Base-by-base conservation (phyloP, 2,113 vertebrate genomes). In the Dasypus novemcinctus region DNA sequence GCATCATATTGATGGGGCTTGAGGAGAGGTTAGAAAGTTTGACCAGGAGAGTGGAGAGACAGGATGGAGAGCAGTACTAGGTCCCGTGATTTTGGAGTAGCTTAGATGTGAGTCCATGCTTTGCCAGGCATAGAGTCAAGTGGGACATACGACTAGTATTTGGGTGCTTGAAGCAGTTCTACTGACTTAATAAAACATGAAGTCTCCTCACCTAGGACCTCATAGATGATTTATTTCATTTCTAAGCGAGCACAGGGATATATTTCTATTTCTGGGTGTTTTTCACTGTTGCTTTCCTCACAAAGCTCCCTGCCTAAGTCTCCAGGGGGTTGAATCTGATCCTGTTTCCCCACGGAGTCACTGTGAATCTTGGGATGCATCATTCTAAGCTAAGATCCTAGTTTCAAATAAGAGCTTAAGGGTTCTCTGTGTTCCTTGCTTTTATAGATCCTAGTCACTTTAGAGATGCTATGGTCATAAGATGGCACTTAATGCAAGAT, bases 1-100 rank as follows among this genome's bases (percentile, higher is more conserved):
- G 2, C 18, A 0, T 7, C 14, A 12, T 27, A 0, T 31, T 36
- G 13, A 0, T 3, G 38, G 12, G 54, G n/a, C 12, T 4, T 3
- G 20, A 31, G 11, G 20, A 5, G 41, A 27, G 33, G 31, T 0
- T 1, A 14, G 66, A 11, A 9, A 17, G 4, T 5, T 9, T 64
- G 36, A 54, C 14, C 17, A 2, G 63, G 27, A 23, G 41, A 38
- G 10, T 21, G 8, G 20, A 63, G 15, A n/a, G 38, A 7, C 1
- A 1, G 33, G 38, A 1, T 31, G 23, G 33, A 33, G 33, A 25
- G 41, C 13, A 49, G 66, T 13, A 36, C 11, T 31, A 11, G 29
- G n/a, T 8, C 3, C 0, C 5, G 1, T 6, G n/a, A n/a, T 21
- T 14, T 10, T 7, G 2, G 17, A 29, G 15, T 14, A 1, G 75